These are phyloP conservation scores for Ichneumoninae sp. DNA, from an alignment of 2,888 invertebrate genomes.

Conservation along the genomic window DNA sequence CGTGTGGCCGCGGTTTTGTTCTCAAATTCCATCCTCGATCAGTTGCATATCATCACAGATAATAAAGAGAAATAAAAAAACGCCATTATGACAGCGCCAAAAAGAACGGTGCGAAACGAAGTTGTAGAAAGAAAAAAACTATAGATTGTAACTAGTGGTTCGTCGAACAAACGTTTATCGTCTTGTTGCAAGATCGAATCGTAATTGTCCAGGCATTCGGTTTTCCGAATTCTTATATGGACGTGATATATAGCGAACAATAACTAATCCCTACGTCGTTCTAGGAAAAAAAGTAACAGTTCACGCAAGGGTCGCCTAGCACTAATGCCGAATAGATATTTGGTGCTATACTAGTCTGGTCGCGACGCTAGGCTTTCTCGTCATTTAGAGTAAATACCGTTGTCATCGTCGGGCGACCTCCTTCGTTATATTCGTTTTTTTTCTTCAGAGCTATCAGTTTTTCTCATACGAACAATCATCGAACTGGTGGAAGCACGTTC, in stretches of 20 bases:
- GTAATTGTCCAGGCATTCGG: slow-evolving; percentile 69
- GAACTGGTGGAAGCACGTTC: slow-evolving; percentile 63
- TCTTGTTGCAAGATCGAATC: slow-evolving; percentile 67
- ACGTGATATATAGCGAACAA: slow-evolving; percentile 66
- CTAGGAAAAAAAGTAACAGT: slow-evolving; percentile 30
- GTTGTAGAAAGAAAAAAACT: slow-evolving; percentile 14
- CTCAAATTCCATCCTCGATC: slow-evolving; percentile 32
- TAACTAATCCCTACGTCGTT: slow-evolving; percentile 61
- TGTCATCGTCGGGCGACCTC: slow-evolving; percentile 51
- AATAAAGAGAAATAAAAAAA: slow-evolving; percentile 25
- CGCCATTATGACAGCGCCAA: slow-evolving; percentile 26
- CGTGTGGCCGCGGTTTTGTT: slow-evolving; percentile 1
- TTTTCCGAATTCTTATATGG: slow-evolving; percentile 50
- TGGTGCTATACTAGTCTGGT: slow-evolving; percentile 66
- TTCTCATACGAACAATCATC: slow-evolving; percentile 54
- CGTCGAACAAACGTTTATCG: slow-evolving; percentile 60
- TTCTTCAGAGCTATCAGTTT: slow-evolving; percentile 59
- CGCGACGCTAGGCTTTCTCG: slow-evolving; percentile 49
- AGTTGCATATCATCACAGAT: slow-evolving; percentile 3
- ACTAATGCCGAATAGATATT: slow-evolving; percentile 65
- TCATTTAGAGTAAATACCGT: slow-evolving; percentile 45
- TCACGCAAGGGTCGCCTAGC: slow-evolving; percentile 42
- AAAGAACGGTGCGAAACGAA: slow-evolving; percentile 38
- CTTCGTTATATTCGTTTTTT: slow-evolving; percentile 25
- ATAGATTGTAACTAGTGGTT: slow-evolving; percentile 61